These are phyloP conservation scores for Tympanoctomys barrerae DNA, from an alignment of 2,797 vertebrate species.

Conservation along the genomic window DNA sequence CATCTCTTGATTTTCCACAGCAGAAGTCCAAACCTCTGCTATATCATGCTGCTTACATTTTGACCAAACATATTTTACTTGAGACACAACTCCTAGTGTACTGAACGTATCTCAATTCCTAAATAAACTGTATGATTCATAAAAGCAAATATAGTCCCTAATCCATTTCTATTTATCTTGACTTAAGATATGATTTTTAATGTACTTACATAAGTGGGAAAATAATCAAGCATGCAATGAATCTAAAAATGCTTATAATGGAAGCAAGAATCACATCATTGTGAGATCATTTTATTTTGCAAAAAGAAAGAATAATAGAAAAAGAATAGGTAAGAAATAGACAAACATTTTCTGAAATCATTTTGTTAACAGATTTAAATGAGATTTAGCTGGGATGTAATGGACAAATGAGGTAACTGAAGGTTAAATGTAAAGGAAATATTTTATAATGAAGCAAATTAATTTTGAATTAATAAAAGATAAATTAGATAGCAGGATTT, in stretches of 20 bases:
- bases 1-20: constrained; percentile 70
- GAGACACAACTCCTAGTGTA: constrained; percentile 6
- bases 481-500: neutral
- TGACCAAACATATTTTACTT: neutral
- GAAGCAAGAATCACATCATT: neutral
- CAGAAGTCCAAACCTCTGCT: constrained; percentile 68
- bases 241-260: neutral
- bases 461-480: constrained; percentile 4
- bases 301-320: neutral
- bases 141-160: neutral
- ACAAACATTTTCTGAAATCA: neutral
- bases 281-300: neutral
- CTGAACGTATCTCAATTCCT: constrained; percentile 45
- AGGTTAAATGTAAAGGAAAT: neutral
- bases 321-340: neutral
- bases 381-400: neutral
- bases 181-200: neutral
- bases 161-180: neutral
- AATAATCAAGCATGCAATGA: neutral
- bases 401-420: neutral
- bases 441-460: neutral
- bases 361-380: neutral
- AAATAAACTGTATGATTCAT: constrained; percentile 60
- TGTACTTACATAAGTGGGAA: neutral
- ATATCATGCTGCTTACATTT: neutral